Base-by-base conservation (phyloP, 2,888 invertebrate genomes). In the Monopis laevigella region DNA sequence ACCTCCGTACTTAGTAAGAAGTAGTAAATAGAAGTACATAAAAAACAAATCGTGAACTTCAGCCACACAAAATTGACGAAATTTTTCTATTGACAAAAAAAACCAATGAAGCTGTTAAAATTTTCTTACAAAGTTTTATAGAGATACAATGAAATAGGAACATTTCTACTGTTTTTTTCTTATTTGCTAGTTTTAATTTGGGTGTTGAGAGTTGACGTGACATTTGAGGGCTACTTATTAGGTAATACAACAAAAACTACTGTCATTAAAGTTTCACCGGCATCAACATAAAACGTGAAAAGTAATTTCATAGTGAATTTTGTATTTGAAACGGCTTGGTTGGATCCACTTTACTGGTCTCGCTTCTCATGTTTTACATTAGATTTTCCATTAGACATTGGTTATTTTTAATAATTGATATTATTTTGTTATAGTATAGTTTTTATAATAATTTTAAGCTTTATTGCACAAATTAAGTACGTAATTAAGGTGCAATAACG, bases 221-320 rank as follows among this genome's bases (percentile, higher is more conserved):
- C 60, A 39, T 43, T 10, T 17, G 28, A 52, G 50, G 55, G 53
- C 49, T 48, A 8, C 39, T 27, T 28, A 44, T 44, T 42, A 44
- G 41, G 36, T 16, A 42, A 54, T 52, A 66, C 67, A 77, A 78
- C 78, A 78, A 77, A 54, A 7, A n/a, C 10, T 55, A 65, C 53
- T 66, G 72, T 71, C 69, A 69, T 71, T 39, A 35, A 42, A 68
- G 61, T 64, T 64, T 59, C 64, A 63, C 56, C 63, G 65, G 62
- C 63, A 62, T 59, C 64, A 12, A 18, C 35, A 66, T 63, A 67
- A 68, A 73, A 65, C 75, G 75, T 75, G 78, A 73, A 68, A 73
- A 59, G 61, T 69, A 78, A 78, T 78, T 78, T 78, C 75, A 77
- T 74, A n/a, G n/a, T n/a, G n/a, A n/a, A n/a, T n/a, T n/a, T 74